Evolutionary conservation across 2,797 vertebrate species (phyloP).

Genomic region (Semaprochilodus insignis): DNA sequence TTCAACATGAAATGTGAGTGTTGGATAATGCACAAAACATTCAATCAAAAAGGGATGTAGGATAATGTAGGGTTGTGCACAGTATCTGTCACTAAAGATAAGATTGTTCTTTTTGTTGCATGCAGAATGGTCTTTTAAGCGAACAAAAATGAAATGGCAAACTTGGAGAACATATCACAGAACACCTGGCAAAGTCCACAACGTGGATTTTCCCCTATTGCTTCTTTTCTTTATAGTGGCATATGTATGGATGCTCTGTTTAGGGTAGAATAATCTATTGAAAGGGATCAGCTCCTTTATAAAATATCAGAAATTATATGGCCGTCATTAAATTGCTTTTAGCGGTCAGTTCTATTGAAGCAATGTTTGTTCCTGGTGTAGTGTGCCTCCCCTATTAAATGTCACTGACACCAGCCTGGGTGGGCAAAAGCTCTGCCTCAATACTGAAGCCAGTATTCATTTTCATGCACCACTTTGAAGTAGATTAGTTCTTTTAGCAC

Average conservation of each 20-base stretch:
- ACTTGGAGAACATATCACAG: background rate
- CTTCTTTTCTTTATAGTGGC: background rate
- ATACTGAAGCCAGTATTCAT: background rate
- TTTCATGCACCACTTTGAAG: constrained; percentile 9
- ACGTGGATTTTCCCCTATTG: background rate
- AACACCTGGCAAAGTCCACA: constrained; percentile 20
- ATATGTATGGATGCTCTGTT: too few species aligned
- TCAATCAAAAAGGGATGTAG: background rate
- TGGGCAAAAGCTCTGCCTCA: background rate
- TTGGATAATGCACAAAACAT: background rate
- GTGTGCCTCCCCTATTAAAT: background rate
- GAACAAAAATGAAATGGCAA: background rate
- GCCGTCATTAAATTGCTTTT: background rate
- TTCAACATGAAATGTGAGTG: constrained; percentile 26
- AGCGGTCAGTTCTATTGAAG: background rate
- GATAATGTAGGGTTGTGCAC: background rate
- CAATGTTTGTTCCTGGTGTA: background rate
- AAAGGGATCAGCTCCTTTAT: too few species aligned
- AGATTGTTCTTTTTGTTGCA: background rate
- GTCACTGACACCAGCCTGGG: background rate
- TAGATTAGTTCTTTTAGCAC: constrained; percentile 2
- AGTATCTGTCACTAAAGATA: background rate
- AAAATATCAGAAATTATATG: too few species aligned
- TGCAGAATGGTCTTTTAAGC: background rate
- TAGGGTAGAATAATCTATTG: too few species aligned